Percentiles rank a stretch among this genome's conserved stretches.
phyloP scores from a whole-genome alignment of 2,797 vertebrate genomes.

The Schizothorax lantsangensis region DNA sequence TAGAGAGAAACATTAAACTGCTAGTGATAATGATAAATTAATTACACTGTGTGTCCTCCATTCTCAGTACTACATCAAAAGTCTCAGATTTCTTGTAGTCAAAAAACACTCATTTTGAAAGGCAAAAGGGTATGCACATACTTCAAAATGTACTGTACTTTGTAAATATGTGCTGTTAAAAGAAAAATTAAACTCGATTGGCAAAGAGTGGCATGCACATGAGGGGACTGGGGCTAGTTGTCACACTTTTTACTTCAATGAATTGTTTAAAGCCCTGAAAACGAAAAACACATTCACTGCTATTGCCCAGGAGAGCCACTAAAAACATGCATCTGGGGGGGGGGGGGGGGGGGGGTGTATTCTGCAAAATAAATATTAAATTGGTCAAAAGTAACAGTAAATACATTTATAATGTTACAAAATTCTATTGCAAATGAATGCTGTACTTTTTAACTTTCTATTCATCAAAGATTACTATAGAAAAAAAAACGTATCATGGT shows the following conservation, averaged over 20 bases:
- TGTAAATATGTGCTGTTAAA: slow-evolving; percentile 7
- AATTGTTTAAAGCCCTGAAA: not conserved
- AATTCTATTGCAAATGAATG: too few relatives aligned
- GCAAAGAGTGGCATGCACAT: not conserved
- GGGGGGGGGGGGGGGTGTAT: too few relatives aligned
- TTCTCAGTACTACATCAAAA: not conserved
- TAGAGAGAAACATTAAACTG: slow-evolving; percentile 17
- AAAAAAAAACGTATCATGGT: not conserved
- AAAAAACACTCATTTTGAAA: slow-evolving; percentile 1
- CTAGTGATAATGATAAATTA: slow-evolving; percentile 15
- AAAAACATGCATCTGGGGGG: not conserved
- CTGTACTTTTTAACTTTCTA: not conserved
- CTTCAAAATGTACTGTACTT: not conserved
- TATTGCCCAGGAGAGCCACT: not conserved
- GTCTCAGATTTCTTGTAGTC: not conserved
- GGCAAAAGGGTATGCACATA: not conserved
- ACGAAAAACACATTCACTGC: not conserved
- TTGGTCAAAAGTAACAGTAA: not conserved
- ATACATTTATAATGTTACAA: not conserved
- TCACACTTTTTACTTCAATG: not conserved
- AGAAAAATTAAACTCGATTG: not conserved
- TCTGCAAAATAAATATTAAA: not conserved
- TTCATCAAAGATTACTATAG: not conserved
- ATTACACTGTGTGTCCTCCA: slow-evolving; percentile 11
- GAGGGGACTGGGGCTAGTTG: not conserved